Conservation (phyloP, 2,888 invertebrate genomes). For the Gortyna flavago region DNA sequence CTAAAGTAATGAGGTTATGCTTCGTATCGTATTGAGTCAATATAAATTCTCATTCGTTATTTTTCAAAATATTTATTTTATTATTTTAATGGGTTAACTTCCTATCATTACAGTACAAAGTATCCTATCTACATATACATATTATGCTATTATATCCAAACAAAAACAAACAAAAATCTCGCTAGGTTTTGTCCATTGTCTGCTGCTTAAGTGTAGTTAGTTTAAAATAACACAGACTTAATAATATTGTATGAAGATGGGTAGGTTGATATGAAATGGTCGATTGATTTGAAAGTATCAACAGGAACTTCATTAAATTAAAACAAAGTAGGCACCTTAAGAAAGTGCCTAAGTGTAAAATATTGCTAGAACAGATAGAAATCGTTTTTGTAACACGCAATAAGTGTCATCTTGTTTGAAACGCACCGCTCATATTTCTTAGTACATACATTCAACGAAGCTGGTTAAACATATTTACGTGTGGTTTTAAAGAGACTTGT, state of each 20-base stretch:
- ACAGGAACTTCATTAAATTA: constrained; percentile 20
- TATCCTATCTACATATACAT: background rate
- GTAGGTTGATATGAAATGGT: constrained; percentile 20
- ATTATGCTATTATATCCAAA: background rate
- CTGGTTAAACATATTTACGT: constrained; percentile 51
- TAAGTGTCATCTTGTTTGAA: constrained; percentile 48
- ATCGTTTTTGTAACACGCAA: constrained; percentile 43
- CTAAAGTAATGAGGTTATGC: background rate
- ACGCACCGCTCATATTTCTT: constrained; percentile 44
- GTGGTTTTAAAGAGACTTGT: constrained; percentile 72
- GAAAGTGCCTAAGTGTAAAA: background rate
- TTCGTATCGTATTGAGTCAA: background rate
- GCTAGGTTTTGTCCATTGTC: constrained; percentile 12
- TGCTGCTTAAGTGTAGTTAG: too few species aligned
- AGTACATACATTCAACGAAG: constrained; percentile 55
- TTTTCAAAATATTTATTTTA: background rate
- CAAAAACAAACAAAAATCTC: constrained; percentile 12
- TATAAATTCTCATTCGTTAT: constrained; percentile 2
- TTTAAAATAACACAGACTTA: constrained; percentile 29
- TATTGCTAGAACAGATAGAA: constrained; percentile 3
- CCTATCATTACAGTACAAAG: background rate
- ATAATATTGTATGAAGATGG: background rate
- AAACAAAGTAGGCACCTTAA: background rate
- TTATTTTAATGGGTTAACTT: background rate
- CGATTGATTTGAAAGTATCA: constrained; percentile 10